Evolutionary conservation across 2,888 invertebrate genomes (phyloP).

Genomic region (Oligia latruncula): DNA sequence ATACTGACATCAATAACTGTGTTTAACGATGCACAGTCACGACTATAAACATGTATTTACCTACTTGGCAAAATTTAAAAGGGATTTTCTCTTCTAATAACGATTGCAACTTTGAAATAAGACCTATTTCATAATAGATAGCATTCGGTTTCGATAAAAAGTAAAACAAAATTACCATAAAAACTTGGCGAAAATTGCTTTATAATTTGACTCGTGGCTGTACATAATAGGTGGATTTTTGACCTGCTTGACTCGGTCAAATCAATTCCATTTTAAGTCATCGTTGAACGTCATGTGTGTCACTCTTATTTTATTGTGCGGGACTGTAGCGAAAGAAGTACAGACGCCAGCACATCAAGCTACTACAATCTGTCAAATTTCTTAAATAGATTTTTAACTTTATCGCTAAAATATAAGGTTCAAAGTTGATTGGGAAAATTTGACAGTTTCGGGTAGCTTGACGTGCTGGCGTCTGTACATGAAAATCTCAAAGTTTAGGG

Average conservation of each 20-base stretch:
- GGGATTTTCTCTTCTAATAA: neutral
- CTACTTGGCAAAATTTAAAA: neutral
- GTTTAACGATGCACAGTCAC: constrained; percentile 8
- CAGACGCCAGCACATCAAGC: no score
- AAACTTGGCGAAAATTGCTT: neutral
- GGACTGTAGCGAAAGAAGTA: neutral
- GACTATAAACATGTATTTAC: neutral
- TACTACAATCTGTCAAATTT: no score
- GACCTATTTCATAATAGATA: neutral
- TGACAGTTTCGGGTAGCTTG: no score
- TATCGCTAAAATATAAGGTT: no score
- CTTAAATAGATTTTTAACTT: no score
- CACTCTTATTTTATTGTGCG: neutral
- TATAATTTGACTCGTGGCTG: neutral
- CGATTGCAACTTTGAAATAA: neutral
- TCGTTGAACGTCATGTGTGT: no score
- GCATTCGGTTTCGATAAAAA: neutral
- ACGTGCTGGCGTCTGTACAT: no score
- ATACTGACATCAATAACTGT: constrained; percentile 29
- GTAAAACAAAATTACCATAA: neutral
- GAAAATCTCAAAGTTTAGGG: neutral
- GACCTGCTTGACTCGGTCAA: neutral
- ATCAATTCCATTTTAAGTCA: no score
- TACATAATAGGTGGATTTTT: neutral
- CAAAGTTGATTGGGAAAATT: no score